phyloP scores from a whole-genome alignment of 2,113 vertebrate species.

The Talpa occidentalis region DNA sequence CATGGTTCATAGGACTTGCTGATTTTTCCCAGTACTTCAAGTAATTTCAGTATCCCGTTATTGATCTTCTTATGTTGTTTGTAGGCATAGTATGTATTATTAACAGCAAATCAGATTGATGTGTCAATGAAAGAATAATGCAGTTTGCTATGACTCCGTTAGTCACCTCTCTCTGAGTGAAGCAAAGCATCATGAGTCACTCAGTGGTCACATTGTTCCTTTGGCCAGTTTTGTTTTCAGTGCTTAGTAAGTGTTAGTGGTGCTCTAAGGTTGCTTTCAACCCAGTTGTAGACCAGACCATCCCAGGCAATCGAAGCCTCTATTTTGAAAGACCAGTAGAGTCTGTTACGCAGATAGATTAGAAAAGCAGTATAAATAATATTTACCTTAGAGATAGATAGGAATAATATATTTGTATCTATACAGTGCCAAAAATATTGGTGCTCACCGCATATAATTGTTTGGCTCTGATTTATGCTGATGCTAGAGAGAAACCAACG shows the following conservation, averaged over 20 bases:
- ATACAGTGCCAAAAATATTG: background rate
- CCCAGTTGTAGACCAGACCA: background rate
- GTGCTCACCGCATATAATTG: background rate
- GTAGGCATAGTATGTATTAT: constrained; percentile 21
- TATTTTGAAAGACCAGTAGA: background rate
- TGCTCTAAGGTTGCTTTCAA: background rate
- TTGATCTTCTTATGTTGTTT: constrained; percentile 35
- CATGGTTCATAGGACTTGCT: background rate
- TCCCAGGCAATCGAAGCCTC: background rate
- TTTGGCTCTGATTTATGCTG: background rate
- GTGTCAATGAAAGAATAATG: constrained; percentile 18
- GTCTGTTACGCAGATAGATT: background rate
- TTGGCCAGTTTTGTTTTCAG: background rate
- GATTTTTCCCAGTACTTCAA: background rate
- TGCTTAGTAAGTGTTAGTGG: background rate
- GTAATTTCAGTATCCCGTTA: constrained; percentile 16
- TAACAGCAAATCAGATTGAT: constrained; percentile 49
- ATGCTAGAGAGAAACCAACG: background rate
- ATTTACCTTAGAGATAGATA: background rate
- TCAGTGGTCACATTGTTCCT: background rate
- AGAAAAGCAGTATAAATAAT: background rate
- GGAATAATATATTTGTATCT: background rate
- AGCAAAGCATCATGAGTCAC: background rate
- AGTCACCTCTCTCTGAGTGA: background rate
- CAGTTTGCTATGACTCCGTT: background rate